Evolutionary conservation across 1,140 invertebrate species (phyloP).

Genomic region (Frieseomelitta varia): DNA sequence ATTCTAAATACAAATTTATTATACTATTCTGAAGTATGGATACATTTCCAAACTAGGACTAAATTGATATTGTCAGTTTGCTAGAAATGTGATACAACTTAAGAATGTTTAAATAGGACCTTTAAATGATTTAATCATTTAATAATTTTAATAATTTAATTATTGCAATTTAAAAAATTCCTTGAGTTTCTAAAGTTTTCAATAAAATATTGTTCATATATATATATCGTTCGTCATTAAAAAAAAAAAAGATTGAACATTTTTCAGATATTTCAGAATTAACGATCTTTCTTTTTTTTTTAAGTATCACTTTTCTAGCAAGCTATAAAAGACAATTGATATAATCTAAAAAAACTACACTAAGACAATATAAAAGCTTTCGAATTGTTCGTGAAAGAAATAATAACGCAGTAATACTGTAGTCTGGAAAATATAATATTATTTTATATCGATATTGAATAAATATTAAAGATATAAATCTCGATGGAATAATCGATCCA

Average conservation of each 20-base stretch:
- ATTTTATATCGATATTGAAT: slow-evolving; percentile 12
- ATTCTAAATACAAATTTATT: slow-evolving; percentile 21
- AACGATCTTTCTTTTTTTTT: neutral
- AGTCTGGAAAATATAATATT: slow-evolving; percentile 13
- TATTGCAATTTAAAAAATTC: neutral
- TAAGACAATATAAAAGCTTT: neutral
- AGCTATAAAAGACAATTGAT: neutral
- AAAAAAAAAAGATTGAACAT: neutral
- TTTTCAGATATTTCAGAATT: neutral
- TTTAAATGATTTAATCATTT: neutral
- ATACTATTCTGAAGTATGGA: neutral
- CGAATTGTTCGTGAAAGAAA: neutral
- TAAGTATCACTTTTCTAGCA: neutral
- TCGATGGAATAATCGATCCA: slow-evolving; percentile 11
- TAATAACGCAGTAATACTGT: slow-evolving; percentile 24
- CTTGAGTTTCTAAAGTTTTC: neutral
- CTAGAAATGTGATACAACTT: neutral
- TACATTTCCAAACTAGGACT: neutral
- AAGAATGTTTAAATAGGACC: neutral
- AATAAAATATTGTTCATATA: neutral
- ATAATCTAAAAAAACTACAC: neutral
- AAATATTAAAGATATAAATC: slow-evolving; percentile 9
- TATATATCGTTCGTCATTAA: neutral
- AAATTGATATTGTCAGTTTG: neutral
- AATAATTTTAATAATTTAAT: neutral